Conservation (phyloP, 2,797 vertebrate genomes). For the Anableps anableps region DNA sequence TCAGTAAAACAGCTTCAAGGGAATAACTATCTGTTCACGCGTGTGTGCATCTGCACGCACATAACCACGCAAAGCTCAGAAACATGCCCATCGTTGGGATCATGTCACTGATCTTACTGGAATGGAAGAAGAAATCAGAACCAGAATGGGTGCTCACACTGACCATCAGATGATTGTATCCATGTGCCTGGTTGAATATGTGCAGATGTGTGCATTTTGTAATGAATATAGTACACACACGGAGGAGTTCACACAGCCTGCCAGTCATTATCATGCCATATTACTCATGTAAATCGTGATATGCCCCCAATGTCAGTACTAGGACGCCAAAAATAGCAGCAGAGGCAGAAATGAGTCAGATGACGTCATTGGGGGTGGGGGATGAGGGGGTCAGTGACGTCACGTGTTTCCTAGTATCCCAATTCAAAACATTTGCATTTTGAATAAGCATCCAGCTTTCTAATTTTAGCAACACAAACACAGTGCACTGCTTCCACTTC, state of each 20-base stretch:
- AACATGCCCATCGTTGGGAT: conserved; percentile 8
- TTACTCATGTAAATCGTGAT: conserved; percentile 63
- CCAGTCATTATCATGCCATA: conserved; percentile 58
- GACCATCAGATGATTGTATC: conserved; percentile 21
- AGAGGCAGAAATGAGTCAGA: conserved; percentile 52
- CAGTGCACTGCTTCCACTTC: conserved; percentile 29
- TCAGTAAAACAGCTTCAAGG: conserved; percentile 50
- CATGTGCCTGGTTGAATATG: conserved; percentile 11
- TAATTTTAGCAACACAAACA: conserved; percentile 57
- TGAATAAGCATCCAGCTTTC: conserved; percentile 43
- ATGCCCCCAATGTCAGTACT: conserved; percentile 62
- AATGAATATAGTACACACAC: not conserved
- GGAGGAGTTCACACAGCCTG: conserved; percentile 30
- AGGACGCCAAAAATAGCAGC: conserved; percentile 55
- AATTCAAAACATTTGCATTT: conserved; percentile 51
- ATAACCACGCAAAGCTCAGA: conserved; percentile 13
- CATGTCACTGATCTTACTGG: conserved; percentile 14
- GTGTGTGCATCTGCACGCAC: conserved; percentile 3
- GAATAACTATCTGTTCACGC: conserved; percentile 32
- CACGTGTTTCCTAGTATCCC: conserved; percentile 41
- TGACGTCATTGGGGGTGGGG: conserved; percentile 42
- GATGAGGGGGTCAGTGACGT: conserved; percentile 32
- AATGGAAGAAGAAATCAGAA: conserved; percentile 6
- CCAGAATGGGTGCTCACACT: not conserved
- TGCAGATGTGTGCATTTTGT: conserved; percentile 4